Evolutionary conservation across 2,113 vertebrate species (phyloP).

Genomic region (Platysternon megacephalum): DNA sequence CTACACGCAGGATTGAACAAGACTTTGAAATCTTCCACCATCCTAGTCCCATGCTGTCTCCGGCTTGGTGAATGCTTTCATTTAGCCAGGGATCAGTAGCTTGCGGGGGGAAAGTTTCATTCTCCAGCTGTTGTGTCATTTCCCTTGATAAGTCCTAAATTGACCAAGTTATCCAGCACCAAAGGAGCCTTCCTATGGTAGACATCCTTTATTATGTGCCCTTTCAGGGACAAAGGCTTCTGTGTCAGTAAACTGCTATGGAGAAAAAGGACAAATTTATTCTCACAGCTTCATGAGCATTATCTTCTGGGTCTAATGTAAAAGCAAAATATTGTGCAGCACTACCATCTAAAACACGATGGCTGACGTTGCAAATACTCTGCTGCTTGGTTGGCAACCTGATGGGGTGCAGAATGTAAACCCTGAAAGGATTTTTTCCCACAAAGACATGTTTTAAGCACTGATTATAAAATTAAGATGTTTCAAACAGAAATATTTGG

Average conservation of each 20-base stretch:
- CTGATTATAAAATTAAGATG: background rate
- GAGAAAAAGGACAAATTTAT: conserved; percentile 62
- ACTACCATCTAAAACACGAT: conserved; percentile 34
- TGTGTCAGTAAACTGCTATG: conserved; percentile 67
- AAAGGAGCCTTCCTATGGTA: conserved; percentile 78
- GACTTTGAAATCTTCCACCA: conserved; percentile 73
- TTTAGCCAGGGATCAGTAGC: conserved; percentile 78
- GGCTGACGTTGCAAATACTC: background rate
- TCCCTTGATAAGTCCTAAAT: conserved; percentile 86
- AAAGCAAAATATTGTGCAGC: conserved; percentile 55
- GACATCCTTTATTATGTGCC: conserved; percentile 78
- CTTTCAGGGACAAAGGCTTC: conserved; percentile 78
- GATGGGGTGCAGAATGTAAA: conserved; percentile 50
- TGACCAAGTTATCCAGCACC: conserved; percentile 80
- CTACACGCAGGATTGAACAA: conserved; percentile 50
- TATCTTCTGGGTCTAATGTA: conserved; percentile 59
- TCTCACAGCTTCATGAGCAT: conserved; percentile 65
- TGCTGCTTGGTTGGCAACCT: background rate
- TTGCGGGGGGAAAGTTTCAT: conserved; percentile 26
- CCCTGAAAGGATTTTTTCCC: conserved; percentile 39
- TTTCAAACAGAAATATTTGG: conserved; percentile 11
- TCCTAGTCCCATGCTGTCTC: conserved; percentile 71
- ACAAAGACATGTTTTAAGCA: conserved; percentile 14
- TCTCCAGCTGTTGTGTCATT: conserved; percentile 84
- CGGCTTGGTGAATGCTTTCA: conserved; percentile 68